These are phyloP conservation scores for Zaprionus ghesquierei DNA, from an alignment of 1,140 invertebrate species.

Conservation along the genomic window DNA sequence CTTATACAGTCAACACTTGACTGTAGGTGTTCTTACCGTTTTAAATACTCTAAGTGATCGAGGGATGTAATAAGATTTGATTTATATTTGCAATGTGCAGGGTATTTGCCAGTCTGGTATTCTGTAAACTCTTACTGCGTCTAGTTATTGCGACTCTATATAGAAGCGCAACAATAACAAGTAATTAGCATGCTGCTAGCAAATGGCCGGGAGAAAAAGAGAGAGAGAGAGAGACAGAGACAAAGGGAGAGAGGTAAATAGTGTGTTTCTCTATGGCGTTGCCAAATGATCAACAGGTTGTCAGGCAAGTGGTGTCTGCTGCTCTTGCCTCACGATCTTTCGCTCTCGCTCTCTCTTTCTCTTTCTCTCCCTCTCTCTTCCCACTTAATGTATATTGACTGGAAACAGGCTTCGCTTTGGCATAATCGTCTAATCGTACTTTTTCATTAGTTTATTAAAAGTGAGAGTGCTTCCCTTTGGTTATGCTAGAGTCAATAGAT, in stretches of 20 bases:
- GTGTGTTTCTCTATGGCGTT: background rate
- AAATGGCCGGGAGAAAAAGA: background rate
- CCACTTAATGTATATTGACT: no score
- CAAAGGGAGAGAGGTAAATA: background rate
- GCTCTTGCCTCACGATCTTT: background rate
- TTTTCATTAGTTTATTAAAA: background rate
- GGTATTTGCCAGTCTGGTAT: background rate
- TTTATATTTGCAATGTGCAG: no score
- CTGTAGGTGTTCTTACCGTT: no score
- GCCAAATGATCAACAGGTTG: conserved; percentile 40
- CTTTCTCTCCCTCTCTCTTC: background rate
- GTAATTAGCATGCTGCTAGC: background rate
- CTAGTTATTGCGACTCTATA: background rate
- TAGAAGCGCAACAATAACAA: background rate
- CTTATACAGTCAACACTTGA: no score
- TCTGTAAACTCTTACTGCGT: background rate
- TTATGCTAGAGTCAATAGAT: no score
- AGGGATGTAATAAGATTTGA: no score
- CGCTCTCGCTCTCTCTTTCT: background rate
- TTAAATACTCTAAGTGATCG: no score
- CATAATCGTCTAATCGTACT: background rate
- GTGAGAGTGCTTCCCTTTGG: background rate
- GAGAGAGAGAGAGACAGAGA: background rate
- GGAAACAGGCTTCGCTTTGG: background rate
- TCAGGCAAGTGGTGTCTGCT: conserved; percentile 37